Base-by-base conservation (phyloP, 2,113 vertebrate genomes). In the Chlamydotis undulata region DNA sequence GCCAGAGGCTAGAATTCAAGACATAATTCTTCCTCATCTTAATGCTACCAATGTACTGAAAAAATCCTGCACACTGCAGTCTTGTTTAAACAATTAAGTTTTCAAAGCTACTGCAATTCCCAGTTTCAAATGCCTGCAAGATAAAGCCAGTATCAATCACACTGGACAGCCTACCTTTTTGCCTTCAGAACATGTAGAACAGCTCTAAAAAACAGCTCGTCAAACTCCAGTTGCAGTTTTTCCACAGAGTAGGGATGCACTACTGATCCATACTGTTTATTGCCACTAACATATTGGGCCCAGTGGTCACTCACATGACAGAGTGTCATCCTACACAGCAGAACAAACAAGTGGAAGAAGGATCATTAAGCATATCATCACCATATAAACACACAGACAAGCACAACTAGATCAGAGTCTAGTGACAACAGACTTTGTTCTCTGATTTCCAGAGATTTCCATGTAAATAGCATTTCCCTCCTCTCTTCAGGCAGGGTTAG, bases 261-360 rank as follows among this genome's bases (percentile, higher is more conserved):
- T 39, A 92, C 86, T 41, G 96, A 91, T 63, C 96, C 98, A 69
- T 56, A 69, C 2, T 96, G 96, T 50, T 97, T 97, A 55, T 93
- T 97, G 63, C 95, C 69, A 71, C 97, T 98, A 93, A 98, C 92
- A 14, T 99, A 99, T 63, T 99, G 99, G 33, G 99, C 98, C 99
- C 99, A 99, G 88, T 99, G 99, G 95, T 99, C 99, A 92, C 99
- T 99, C 92, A 99, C 98, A 37, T 99, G 99, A 74, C 99, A 99
- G 81, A 99, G 97, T 1, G 99, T 99, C 98, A 99, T 99, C 96
- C 99, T 99, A 71, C 16, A 60, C 0, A 28, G 76, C 6, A 69
- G 10, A 70, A 50, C 12, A 91, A 78, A 35, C 18, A 71, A 67
- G 29, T 8, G 4, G 5, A 33, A 68, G 28, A n/a, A 35, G 26